phyloP scores from a whole-genome alignment of 1,140 invertebrate genomes.

The Drosophila subobscura region DNA sequence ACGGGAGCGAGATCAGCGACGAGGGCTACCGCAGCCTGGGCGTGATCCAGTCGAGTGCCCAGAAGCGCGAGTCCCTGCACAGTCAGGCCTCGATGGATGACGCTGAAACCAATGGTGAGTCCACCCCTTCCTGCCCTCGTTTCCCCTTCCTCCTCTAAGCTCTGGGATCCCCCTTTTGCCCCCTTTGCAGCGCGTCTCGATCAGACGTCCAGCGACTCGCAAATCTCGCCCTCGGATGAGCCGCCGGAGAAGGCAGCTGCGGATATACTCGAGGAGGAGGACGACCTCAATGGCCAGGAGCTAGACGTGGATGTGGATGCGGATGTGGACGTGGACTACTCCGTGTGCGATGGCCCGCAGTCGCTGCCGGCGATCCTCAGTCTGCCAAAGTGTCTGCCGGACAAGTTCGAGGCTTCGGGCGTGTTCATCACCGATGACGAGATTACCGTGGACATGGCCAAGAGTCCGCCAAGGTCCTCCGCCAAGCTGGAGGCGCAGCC shows the following conservation, averaged over 20 bases:
- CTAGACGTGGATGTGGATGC: constrained; percentile 17
- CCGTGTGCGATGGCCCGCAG: constrained; percentile 63
- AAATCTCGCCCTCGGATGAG: constrained; percentile 76
- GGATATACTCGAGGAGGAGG: constrained; percentile 30
- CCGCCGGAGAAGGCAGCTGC: constrained; percentile 23
- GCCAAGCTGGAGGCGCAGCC: constrained; percentile 59
- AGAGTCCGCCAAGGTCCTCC: constrained; percentile 87
- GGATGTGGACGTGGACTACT: constrained; percentile 41
- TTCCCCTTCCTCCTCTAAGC: background rate
- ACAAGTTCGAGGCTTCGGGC: constrained; percentile 78
- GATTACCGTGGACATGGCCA: constrained; percentile 87
- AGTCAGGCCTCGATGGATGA: constrained; percentile 88
- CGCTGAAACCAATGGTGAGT: constrained; percentile 87
- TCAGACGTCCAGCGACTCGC: constrained; percentile 83
- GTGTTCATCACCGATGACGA: constrained; percentile 84
- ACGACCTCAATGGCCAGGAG: constrained; percentile 9
- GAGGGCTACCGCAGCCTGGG: constrained; percentile 93
- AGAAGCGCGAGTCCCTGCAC: constrained; percentile 87
- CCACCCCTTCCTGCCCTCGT: background rate
- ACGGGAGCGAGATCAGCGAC: constrained; percentile 93
- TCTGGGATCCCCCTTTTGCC: too few species aligned
- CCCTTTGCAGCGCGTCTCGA: constrained; percentile 71
- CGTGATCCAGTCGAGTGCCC: constrained; percentile 86
- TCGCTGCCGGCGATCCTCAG: constrained; percentile 70
- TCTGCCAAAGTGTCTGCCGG: constrained; percentile 21